These are phyloP conservation scores for Desoria tigrina DNA, from an alignment of 2,888 invertebrate genomes.

Conservation along the genomic window DNA sequence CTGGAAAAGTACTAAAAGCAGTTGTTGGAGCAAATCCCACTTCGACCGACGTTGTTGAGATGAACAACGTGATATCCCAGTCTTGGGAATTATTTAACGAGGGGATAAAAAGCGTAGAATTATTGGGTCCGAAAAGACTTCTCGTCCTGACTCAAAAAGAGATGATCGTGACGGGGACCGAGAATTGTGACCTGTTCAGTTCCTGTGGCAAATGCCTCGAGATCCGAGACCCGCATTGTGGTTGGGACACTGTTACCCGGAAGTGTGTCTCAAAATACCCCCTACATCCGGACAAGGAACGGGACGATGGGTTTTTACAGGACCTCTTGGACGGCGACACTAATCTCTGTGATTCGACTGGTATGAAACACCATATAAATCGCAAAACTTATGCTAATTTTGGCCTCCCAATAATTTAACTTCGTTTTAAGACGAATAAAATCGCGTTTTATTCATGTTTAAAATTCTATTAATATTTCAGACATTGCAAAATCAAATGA, in stretches of 20 bases:
- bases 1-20: neutral
- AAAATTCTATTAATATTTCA: constrained; percentile 15
- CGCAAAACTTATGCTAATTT: constrained; percentile 1
- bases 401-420: neutral
- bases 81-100: constrained; percentile 63
- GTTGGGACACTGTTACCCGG: constrained; percentile 70
- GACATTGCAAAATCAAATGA: constrained; percentile 47
- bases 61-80: constrained; percentile 46
- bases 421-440: constrained; percentile 7
- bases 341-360: neutral
- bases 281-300: neutral
- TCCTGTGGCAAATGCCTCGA: constrained; percentile 79
- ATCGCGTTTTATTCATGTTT: neutral
- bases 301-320: neutral
- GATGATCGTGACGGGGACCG: constrained; percentile 79
- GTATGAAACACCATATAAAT: constrained; percentile 9
- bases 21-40: neutral
- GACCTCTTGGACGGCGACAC: neutral
- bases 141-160: constrained; percentile 86
- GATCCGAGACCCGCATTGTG: constrained; percentile 95
- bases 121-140: constrained; percentile 58
- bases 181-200: constrained; percentile 68
- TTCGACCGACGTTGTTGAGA: neutral
- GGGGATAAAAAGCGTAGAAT: constrained; percentile 46
- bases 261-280: neutral